Conservation (phyloP, 2,113 vertebrate genomes). For the Thinocorus orbignyianus region DNA sequence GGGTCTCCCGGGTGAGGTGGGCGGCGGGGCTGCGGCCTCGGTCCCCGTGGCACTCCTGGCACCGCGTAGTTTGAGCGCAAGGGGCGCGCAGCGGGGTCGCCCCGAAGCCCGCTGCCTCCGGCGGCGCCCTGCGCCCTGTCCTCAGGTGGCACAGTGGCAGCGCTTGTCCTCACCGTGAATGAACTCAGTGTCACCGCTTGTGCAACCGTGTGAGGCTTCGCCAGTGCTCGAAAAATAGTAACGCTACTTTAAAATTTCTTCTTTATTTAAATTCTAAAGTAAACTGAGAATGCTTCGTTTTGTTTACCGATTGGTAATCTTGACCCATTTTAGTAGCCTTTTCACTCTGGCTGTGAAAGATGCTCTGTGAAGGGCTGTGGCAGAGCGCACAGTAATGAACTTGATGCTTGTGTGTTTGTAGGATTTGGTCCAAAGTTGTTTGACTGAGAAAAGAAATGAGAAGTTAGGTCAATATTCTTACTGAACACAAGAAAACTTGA, state of each 20-base stretch:
- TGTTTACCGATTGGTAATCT: background rate
- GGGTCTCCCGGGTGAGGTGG: background rate
- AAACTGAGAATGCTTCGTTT: background rate
- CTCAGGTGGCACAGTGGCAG: constrained; percentile 19
- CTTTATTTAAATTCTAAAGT: constrained; percentile 42
- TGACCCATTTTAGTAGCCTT: background rate
- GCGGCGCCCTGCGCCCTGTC: constrained; percentile 71
- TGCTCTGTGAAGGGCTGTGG: background rate
- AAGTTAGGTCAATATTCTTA: background rate
- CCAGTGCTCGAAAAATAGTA: background rate
- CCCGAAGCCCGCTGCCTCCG: background rate
- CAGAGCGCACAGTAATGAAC: background rate
- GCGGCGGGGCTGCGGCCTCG: background rate
- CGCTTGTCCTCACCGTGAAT: background rate
- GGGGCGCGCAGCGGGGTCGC: background rate
- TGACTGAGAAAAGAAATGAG: background rate
- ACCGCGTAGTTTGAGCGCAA: rapidly evolving
- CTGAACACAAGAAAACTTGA: background rate
- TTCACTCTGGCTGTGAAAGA: background rate
- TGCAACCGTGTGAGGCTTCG: background rate
- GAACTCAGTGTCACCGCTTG: background rate
- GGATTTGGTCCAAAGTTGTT: background rate
- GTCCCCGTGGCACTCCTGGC: background rate
- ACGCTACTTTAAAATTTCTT: background rate
- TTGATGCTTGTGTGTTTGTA: background rate